phyloP scores from a whole-genome alignment of 2,113 vertebrate species.

The Acanthisitta chloris region DNA sequence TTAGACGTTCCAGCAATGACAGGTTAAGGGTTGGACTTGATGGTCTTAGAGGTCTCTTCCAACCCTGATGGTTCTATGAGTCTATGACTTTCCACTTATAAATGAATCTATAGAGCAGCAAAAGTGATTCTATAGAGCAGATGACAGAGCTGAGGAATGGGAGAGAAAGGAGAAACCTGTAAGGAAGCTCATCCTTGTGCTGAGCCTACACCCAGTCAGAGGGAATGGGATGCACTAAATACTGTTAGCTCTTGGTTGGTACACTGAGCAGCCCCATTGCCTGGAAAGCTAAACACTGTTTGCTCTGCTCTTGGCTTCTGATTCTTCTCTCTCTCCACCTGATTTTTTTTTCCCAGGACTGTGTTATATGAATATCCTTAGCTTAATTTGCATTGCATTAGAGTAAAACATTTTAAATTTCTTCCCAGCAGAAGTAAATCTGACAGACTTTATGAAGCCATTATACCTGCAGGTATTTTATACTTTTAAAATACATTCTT shows the following conservation, averaged over 20 bases:
- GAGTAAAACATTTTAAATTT: conserved; percentile 83
- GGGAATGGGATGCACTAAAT: neutral
- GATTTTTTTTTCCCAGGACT: neutral
- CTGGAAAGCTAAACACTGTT: conserved; percentile 64
- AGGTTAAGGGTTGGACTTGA: no score
- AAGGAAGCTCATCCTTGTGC: conserved; percentile 24
- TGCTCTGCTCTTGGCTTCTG: conserved; percentile 70
- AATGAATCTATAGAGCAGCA: neutral
- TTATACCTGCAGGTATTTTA: conserved; percentile 84
- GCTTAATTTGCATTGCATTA: conserved; percentile 84
- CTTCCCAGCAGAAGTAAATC: conserved; percentile 84
- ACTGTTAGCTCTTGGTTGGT: conserved; percentile 5
- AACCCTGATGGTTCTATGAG: no score
- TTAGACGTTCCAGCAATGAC: no score
- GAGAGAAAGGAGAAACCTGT: conserved; percentile 33
- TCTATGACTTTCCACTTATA: neutral
- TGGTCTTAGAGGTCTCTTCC: no score
- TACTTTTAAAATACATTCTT: conserved; percentile 82
- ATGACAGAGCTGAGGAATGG: neutral
- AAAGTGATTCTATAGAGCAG: neutral
- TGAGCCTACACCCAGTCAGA: neutral
- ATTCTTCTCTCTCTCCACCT: conserved; percentile 31
- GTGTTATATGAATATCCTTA: conserved; percentile 69
- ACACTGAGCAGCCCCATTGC: conserved; percentile 7
- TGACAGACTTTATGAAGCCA: conserved; percentile 86